Conservation (phyloP, 2,797 vertebrate species). For the Sebastes vulpes region DNA sequence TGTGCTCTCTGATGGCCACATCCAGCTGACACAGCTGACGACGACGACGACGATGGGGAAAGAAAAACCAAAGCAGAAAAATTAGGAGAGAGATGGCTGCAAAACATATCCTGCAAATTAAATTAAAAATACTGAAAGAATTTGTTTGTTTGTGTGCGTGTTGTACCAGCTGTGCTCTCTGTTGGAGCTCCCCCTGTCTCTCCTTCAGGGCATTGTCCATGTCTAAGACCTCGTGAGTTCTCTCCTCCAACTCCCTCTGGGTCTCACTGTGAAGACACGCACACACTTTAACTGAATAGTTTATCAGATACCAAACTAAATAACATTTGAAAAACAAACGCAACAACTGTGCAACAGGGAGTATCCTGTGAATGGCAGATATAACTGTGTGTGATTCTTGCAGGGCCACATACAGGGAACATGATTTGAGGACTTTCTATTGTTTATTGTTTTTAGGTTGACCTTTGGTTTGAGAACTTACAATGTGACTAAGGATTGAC, state of each 20-base stretch:
- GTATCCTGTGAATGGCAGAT: neutral
- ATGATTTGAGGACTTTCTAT: neutral
- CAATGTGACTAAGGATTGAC: neutral
- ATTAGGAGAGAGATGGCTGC: neutral
- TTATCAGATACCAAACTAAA: neutral
- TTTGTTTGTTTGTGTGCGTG: constrained; percentile 1
- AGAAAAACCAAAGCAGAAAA: neutral
- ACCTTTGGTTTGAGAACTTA: neutral
- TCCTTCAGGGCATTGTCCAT: constrained; percentile 93
- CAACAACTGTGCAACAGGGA: neutral
- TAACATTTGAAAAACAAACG: neutral
- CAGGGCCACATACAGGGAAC: neutral
- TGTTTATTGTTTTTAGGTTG: constrained; percentile 11
- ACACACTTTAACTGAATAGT: constrained; percentile 24
- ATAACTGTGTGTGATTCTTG: neutral
- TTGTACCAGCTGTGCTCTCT: constrained; percentile 93
- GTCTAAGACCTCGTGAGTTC: constrained; percentile 91
- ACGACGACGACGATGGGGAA: fast-evolving
- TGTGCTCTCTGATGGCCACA: constrained; percentile 90
- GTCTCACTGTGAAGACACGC: constrained; percentile 87
- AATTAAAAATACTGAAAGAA: neutral
- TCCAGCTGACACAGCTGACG: constrained; percentile 93
- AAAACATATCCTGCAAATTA: neutral
- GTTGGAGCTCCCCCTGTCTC: constrained; percentile 94
- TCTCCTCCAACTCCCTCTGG: constrained; percentile 92